A percentile compares a stretch with the other conserved stretches of the same genome.
phyloP scores from a whole-genome alignment of 2,797 vertebrate species.

The Falco berigora region DNA sequence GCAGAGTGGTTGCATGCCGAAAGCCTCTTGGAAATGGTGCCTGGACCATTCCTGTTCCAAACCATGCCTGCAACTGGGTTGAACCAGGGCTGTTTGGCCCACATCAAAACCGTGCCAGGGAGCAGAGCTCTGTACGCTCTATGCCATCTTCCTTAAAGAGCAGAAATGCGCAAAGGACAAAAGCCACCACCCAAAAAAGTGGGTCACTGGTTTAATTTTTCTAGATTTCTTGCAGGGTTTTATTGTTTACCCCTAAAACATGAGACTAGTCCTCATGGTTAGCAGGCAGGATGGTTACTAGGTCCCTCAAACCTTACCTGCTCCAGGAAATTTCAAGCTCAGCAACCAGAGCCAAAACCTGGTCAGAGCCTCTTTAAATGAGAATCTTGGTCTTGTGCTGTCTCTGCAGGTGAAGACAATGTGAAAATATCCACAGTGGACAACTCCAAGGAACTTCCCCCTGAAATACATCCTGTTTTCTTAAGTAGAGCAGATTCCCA shows the following conservation, averaged over 20 bases:
- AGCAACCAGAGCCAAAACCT: background rate
- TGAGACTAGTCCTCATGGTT: background rate
- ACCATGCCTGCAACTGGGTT: fast-evolving
- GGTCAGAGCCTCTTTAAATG: background rate
- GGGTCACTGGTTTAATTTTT: background rate
- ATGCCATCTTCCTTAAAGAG: background rate
- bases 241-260: background rate
- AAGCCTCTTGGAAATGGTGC: background rate
- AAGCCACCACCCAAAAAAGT: fast-evolving
- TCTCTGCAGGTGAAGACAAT: background rate
- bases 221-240: background rate
- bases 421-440: background rate
- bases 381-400: background rate
- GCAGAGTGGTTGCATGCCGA: background rate
- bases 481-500: background rate
- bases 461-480: background rate
- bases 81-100: background rate
- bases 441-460: background rate
- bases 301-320: background rate
- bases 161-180: background rate
- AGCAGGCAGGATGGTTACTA: background rate
- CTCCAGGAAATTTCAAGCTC: background rate
- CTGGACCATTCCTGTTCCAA: background rate
- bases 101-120: background rate
- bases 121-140: background rate